These are phyloP conservation scores for Copidosoma aretas DNA, from an alignment of 2,888 invertebrate species.

Conservation along the genomic window DNA sequence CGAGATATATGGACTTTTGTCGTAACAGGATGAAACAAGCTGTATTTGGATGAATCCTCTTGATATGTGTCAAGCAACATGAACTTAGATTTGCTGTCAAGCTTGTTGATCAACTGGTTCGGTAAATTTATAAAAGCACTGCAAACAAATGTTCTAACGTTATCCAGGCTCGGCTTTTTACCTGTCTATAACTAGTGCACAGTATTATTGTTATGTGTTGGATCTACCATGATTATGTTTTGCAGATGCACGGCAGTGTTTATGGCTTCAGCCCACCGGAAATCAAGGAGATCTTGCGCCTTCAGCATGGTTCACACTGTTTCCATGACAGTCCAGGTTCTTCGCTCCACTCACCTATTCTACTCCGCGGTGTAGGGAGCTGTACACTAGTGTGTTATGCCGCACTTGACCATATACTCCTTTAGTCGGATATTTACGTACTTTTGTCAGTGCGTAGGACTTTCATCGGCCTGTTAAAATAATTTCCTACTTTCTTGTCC, in stretches of 20 bases:
- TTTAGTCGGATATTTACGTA: background rate
- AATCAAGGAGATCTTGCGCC: conserved; percentile 9
- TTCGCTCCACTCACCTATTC: background rate
- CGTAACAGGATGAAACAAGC: background rate
- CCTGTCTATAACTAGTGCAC: background rate
- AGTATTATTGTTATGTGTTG: background rate
- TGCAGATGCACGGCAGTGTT: conserved; percentile 45
- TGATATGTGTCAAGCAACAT: conserved; percentile 34
- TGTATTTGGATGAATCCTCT: background rate
- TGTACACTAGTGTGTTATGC: background rate
- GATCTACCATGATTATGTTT: conserved; percentile 22
- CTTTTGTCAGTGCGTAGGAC: background rate
- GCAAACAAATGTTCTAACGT: conserved; percentile 43
- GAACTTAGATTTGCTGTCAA: conserved; percentile 43
- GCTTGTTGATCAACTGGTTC: conserved; percentile 42
- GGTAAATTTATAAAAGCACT: conserved; percentile 39
- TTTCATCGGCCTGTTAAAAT: background rate
- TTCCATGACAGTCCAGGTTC: background rate
- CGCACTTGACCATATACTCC: background rate
- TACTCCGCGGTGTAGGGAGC: background rate
- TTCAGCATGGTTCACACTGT: too few relatives aligned
- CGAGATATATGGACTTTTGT: background rate
- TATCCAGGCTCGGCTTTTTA: conserved; percentile 23
- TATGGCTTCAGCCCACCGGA: conserved; percentile 46
- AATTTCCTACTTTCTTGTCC: background rate